Base-by-base conservation (phyloP, 2,888 invertebrate species). In the Lasioglossum lativentre region DNA sequence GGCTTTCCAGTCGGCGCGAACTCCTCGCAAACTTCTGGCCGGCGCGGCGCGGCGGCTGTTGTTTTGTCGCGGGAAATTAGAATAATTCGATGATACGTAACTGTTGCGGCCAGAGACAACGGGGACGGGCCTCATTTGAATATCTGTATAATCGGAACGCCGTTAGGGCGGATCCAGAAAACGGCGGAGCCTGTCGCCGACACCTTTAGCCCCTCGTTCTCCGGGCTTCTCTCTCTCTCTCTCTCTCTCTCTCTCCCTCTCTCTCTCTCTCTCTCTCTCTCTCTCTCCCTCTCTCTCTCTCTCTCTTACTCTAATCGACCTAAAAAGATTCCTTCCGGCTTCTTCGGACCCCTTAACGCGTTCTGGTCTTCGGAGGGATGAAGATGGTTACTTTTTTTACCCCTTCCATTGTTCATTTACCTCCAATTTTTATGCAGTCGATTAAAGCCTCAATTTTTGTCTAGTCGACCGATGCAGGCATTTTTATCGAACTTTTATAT, bases 71-170 rank as follows among this genome's bases (percentile, higher is more conserved):
- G 80, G 91, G 93, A 94, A 95, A 95, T 95, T 95, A 95, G 93
- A 95, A 95, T 95, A 95, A 95, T 95, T 94, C 93, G 93, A 94
- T 94, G 93, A 95, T 95, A 94, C 94, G 95, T 95, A 94, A 95
- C 95, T 95, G 95, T 95, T 95, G 94, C 94, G 93, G 90, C 89
- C 95, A 95, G 95, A 94, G 92, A 91, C 90, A 85, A 78, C 85
- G 89, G 88, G 90, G 90, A 85, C 86, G 90, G 89, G 82, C 92
- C 92, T 93, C 90, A 95, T 95, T 95, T 95, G 93, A 95, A 95
- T 95, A 95, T 94, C 92, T 94, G 95, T 94, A 95, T 95, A 95
- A 95, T 95, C 93, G 92, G 93, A 92, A 95, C 95, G 94, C 91
- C 93, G 94, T 95, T 95, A 92, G 95, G 95, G 95, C 95, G 95